phyloP scores from a whole-genome alignment of 2,888 invertebrate species.

The Clivina fossor region DNA sequence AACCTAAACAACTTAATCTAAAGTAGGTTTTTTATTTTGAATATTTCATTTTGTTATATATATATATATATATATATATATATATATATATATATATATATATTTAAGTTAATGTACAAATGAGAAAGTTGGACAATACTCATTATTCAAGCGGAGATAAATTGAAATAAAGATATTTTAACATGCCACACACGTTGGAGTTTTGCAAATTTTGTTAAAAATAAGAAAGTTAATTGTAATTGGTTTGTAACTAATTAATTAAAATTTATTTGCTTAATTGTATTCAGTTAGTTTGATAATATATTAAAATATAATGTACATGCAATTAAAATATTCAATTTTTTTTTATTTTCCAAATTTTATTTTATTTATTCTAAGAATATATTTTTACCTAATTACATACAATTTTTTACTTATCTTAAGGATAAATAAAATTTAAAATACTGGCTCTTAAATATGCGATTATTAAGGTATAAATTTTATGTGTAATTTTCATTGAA shows the following conservation, averaged over 20 bases:
- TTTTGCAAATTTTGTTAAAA: neutral
- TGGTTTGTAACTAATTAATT: neutral
- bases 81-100: too few species aligned
- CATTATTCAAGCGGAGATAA: slow-evolving; percentile 31
- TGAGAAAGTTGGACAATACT: slow-evolving; percentile 23
- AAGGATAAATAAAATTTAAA: too few species aligned
- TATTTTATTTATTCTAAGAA: too few species aligned
- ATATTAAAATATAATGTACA: neutral
- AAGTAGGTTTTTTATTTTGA: too few species aligned
- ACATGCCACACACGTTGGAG: slow-evolving; percentile 24
- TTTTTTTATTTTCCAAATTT: neutral
- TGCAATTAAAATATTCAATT: neutral
- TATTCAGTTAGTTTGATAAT: neutral
- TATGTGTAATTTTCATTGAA: too few species aligned
- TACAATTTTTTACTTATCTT: too few species aligned
- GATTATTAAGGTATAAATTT: too few species aligned
- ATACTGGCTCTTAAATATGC: too few species aligned
- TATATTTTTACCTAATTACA: too few species aligned
- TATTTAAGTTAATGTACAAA: too few species aligned
- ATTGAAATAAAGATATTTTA: slow-evolving; percentile 27
- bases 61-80: too few species aligned
- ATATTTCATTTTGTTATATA: slow-evolving; percentile 5
- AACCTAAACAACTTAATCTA: slow-evolving; percentile 26
- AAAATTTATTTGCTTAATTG: neutral
- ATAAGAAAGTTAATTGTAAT: slow-evolving; percentile 8